Conservation (phyloP, 2,797 vertebrate species). For the Sus cebifrons region DNA sequence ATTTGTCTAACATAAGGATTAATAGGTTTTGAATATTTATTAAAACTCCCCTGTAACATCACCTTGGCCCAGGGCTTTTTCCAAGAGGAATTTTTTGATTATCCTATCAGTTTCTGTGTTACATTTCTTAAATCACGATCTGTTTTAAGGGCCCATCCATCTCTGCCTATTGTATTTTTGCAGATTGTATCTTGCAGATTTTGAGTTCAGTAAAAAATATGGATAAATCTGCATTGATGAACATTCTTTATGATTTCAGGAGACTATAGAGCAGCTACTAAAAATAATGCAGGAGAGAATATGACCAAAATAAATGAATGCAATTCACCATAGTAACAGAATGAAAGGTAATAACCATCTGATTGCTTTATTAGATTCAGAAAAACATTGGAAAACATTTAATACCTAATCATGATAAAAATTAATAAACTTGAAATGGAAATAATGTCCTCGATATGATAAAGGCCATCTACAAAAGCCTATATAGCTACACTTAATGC, state of each 20-base stretch:
- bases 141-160: background rate
- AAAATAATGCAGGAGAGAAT: background rate
- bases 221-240: background rate
- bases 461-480: background rate
- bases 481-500: background rate
- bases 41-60: background rate
- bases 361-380: background rate
- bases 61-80: background rate
- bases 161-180: constrained; percentile 24
- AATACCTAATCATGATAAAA: constrained; percentile 13
- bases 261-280: constrained; percentile 2
- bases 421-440: constrained; percentile 1
- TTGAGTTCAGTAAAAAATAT: background rate
- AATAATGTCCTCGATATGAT: background rate
- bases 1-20: background rate
- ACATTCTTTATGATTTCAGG: background rate
- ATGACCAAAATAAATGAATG: background rate
- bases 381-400: constrained; percentile 8
- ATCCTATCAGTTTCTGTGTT: background rate
- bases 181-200: background rate
- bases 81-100: background rate
- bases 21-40: background rate
- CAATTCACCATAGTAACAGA: background rate
- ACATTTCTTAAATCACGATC: constrained; percentile 9
- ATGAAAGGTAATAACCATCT: constrained; percentile 1